Evolutionary conservation across 2,113 vertebrate species (phyloP).

Genomic region (Lycaon pictus): DNA sequence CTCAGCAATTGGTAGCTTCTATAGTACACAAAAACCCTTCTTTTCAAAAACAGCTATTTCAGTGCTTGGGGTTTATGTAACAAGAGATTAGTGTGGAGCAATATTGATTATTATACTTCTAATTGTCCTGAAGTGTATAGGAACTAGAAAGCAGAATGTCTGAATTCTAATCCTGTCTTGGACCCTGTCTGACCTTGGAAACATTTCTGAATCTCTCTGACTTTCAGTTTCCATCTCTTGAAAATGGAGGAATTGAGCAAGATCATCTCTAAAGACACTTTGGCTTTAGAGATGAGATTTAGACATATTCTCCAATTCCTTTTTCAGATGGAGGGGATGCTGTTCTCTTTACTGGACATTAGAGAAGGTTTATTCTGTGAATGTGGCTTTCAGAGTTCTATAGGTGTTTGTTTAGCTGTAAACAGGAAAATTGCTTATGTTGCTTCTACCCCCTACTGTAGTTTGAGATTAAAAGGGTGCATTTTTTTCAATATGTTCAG

Average conservation of each 20-base stretch:
- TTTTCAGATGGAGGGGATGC: background rate
- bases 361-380: background rate
- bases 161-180: background rate
- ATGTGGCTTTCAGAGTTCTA: background rate
- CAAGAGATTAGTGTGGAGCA: background rate
- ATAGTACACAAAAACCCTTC: background rate
- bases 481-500: slow-evolving; percentile 78
- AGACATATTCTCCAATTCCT: background rate
- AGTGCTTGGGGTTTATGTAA: background rate
- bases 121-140: background rate
- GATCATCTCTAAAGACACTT: slow-evolving; percentile 14
- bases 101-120: background rate
- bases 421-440: slow-evolving; percentile 67
- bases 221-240: slow-evolving; percentile 31
- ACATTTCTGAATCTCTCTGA: background rate
- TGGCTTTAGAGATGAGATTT: background rate
- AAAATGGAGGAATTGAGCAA: slow-evolving; percentile 23
- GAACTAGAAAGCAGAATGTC: background rate
- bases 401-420: slow-evolving; percentile 53
- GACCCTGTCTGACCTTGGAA: background rate
- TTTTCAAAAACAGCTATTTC: background rate
- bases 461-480: slow-evolving; percentile 74
- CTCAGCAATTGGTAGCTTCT: background rate
- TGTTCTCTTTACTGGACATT: background rate
- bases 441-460: slow-evolving; percentile 66